Evolutionary conservation across 2,888 invertebrate genomes (phyloP), one percentile per base, ranked within the genome.

Genomic region (Tinea trinotella): DNA sequence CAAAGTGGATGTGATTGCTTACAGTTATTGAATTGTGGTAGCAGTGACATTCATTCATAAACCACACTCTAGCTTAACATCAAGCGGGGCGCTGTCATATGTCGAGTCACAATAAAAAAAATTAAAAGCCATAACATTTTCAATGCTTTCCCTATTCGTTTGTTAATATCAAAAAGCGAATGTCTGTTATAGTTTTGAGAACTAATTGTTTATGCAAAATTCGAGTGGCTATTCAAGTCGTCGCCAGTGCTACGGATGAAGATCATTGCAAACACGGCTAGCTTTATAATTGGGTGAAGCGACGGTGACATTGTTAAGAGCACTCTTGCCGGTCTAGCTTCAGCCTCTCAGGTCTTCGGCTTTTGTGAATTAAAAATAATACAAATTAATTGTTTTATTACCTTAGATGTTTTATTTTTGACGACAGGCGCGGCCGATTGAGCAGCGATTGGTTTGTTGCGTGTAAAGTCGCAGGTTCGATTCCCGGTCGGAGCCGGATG

Each of bases 161-260:
- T 40, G 20, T 19, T 9, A 40, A 20, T 19, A 40, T 36, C 35
- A 19, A 56, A 53, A 54, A 13, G 61, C 64, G 67, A 15, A 13
- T 59, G 69, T 71, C 71, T 73, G 74, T 70, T 81, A 74, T 72
- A 76, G 77, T 81, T 79, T 70, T 74, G 65, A 67, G 70, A 77
- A 74, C 78, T 82, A 84, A 84, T 84, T 85, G 81, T 82, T 73
- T 82, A 84, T 83, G 81, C 84, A 74, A 75, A 77, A 80, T 73
- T 82, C 65, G 68, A 85, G 84, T 70, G 76, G 74, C 72, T 67
- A 76, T 81, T 76, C 82, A 79, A 76, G 82, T 83, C 83, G 61
- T 61, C 57, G 59, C 67, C 79, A 79, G 74, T 65, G 13, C 36
- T 17, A 66, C 62, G 62, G 59, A 63, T 71, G 71, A 66, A 80